Evolutionary conservation across 2,888 invertebrate species (phyloP).

Genomic region (Platynereis dumerilii): DNA sequence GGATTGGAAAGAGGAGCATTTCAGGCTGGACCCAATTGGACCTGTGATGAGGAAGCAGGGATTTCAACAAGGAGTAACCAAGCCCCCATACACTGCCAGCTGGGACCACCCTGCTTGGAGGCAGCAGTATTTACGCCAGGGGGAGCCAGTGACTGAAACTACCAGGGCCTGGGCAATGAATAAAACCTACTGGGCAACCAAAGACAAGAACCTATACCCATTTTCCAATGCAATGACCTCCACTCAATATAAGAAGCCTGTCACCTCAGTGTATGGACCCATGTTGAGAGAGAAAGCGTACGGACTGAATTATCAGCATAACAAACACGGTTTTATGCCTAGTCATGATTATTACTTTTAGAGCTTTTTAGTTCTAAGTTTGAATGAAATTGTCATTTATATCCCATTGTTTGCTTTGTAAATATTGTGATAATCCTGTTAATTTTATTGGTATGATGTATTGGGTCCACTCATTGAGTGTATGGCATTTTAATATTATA

Average conservation of each 20-base stretch:
- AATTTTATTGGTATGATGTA: too few species aligned
- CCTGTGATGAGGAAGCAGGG: constrained; percentile 34
- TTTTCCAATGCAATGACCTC: constrained; percentile 61
- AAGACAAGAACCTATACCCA: constrained; percentile 55
- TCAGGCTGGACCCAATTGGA: constrained; percentile 30
- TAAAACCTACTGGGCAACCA: constrained; percentile 39
- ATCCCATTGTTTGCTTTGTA: too few species aligned
- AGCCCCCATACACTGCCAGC: constrained; percentile 22
- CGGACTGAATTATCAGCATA: constrained; percentile 58
- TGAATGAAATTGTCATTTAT: too few species aligned
- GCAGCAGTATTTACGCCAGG: constrained; percentile 38
- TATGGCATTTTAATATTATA: too few species aligned
- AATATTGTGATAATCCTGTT: too few species aligned
- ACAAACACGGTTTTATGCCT: constrained; percentile 59
- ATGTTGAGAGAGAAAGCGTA: constrained; percentile 53
- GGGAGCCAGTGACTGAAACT: constrained; percentile 51
- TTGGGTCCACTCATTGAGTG: too few species aligned
- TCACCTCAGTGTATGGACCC: constrained; percentile 60
- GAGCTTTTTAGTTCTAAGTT: background rate
- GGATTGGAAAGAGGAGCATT: constrained; percentile 36
- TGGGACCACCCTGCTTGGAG: constrained; percentile 33
- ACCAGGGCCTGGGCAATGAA: constrained; percentile 55
- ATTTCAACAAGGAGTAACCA: constrained; percentile 29
- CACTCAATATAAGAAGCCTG: constrained; percentile 55
- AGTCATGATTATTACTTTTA: constrained; percentile 59